Conservation (phyloP, 2,888 invertebrate species). For the Apomyelois bistriatella region DNA sequence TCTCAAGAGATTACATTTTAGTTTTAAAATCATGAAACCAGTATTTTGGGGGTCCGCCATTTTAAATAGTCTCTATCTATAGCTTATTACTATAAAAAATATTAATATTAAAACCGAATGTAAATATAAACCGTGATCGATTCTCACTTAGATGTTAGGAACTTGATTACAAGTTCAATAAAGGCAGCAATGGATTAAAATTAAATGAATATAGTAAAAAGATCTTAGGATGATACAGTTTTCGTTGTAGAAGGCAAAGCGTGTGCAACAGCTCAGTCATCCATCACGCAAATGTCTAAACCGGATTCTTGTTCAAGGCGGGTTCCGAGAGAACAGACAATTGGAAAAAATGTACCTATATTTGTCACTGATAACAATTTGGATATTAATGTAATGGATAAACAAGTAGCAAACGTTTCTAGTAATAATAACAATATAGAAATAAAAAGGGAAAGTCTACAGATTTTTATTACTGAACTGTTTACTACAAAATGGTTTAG, state of each 20-base stretch:
- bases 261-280: slow-evolving; percentile 65
- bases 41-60: slow-evolving; percentile 72
- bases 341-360: slow-evolving; percentile 41
- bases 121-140: slow-evolving; percentile 23
- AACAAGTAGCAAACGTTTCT: slow-evolving; percentile 11
- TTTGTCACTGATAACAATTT: slow-evolving; percentile 45
- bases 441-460: background rate
- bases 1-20: too few species aligned
- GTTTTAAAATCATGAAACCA: slow-evolving; percentile 55
- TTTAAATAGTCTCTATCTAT: slow-evolving; percentile 63
- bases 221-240: slow-evolving; percentile 26
- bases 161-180: background rate
- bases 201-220: slow-evolving; percentile 18
- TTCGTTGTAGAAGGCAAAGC: slow-evolving; percentile 35
- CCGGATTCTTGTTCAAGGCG: slow-evolving; percentile 59
- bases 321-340: slow-evolving; percentile 50
- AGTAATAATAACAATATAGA: too few species aligned
- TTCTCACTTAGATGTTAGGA: slow-evolving; percentile 17
- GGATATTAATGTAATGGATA: slow-evolving; percentile 20
- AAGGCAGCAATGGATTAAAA: slow-evolving; percentile 34
- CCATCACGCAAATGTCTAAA: slow-evolving; percentile 72
- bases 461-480: too few species aligned
- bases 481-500: too few species aligned
- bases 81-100: slow-evolving; percentile 54
- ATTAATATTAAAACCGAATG: slow-evolving; percentile 19